These are phyloP conservation scores for Bolinopsis microptera DNA, from an alignment of 37 sponge, comb jelly and placozoan species.

Conservation along the genomic window DNA sequence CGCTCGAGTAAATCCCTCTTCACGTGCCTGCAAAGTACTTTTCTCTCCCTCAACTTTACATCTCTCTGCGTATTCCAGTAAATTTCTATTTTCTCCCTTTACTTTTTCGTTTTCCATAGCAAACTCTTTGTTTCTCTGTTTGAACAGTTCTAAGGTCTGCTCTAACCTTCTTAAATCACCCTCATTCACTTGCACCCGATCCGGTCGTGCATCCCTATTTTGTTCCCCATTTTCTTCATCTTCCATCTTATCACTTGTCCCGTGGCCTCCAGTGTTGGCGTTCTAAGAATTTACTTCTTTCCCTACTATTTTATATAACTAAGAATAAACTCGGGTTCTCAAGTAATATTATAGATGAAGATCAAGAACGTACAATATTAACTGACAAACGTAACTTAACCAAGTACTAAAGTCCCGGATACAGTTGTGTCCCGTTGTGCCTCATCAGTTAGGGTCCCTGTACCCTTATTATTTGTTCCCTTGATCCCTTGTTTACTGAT, in stretches of 20 bases:
- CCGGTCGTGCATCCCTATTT: background rate
- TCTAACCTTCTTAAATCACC: background rate
- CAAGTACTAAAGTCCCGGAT: too few species aligned
- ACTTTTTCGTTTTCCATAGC: background rate
- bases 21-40: background rate
- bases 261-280: conserved; percentile 34
- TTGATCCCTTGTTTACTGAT: too few species aligned
- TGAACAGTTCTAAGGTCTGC: background rate
- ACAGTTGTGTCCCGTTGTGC: too few species aligned
- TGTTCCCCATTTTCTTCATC: background rate
- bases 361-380: too few species aligned
- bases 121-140: background rate
- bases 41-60: background rate
- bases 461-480: too few species aligned
- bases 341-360: too few species aligned
- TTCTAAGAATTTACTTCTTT: too few species aligned
- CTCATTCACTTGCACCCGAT: background rate
- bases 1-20: background rate
- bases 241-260: background rate
- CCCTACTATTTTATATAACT: too few species aligned
- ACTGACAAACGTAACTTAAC: too few species aligned
- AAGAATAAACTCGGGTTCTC: too few species aligned
- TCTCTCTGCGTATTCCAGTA: background rate
- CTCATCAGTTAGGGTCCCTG: too few species aligned
- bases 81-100: conserved; percentile 2